Base-by-base conservation (phyloP, 2,797 vertebrate genomes). In the Lacerta viridis region DNA sequence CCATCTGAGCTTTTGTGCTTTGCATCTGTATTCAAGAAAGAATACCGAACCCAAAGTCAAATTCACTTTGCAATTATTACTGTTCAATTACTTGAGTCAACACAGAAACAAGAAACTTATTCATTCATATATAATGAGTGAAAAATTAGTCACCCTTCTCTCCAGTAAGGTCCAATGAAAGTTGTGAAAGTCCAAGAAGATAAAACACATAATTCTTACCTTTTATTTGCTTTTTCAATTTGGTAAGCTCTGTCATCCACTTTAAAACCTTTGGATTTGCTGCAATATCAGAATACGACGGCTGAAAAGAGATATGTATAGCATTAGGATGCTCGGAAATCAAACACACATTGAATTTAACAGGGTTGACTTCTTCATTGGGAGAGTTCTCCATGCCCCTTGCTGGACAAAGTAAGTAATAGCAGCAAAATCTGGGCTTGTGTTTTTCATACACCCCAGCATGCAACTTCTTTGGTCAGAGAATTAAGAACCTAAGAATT, bases 241-340 rank as follows among this genome's bases (percentile, higher is more conserved):
- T 99, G 85, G 98, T 99, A 95, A 99, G 98, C 94, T 99, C 99
- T 11, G 98, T 98, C 99, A 99, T 99, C 99, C 99, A 99, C 91
- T 99, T 99, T 92, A 99, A 96, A 94, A 99, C 99, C 97, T 99
- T 99, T 88, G 99, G 98, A 96, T 99, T 99, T 94, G 98, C 98
- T 97, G 98, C 98, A 96, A 99, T 99, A 96, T 99, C 99, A 94
- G 97, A 98, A 59, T 99, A 98, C 91, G 98, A 99, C 11, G 99
- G 99, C 99, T 99, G 91, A 77, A 95, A 96, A 90, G 90, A 27
- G 80, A 89, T 0, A 87, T 1, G 82, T 76, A 93, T 2, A 80
- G 90, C n/a, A 0, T 20, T 33, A 0, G 20, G 80, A 59, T 84
- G 27, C 74, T 87, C 25, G 41, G 80, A 88, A 79, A 59, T 25